Base-by-base conservation (phyloP, 2,888 invertebrate genomes). In the Aethes cnicana region DNA sequence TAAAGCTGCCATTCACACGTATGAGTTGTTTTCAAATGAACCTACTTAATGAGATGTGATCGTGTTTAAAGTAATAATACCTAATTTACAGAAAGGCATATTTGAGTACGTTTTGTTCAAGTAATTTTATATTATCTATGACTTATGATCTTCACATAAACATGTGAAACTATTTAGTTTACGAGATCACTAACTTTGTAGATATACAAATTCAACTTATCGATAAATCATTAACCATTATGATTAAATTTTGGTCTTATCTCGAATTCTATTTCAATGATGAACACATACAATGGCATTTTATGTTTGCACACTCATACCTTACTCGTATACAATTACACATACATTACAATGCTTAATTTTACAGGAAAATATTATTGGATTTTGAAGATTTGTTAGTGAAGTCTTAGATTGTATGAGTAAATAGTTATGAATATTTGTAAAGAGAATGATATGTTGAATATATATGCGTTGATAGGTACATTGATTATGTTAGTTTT, bases 211-310 rank as follows among this genome's bases (percentile, higher is more conserved):
- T n/a, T n/a, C 11, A 28, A 8, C 32, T 32, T 32, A 32, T 8
- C n/a, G n/a, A 32, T 32, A 11, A 32, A 32, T 16, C 16, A 32
- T 32, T 17, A 16, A 32, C 17, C 14, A 58, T 43, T 55, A 37
- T 47, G 42, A 43, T 44, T 49, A 14, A 25, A 14, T 11, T 21
- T 39, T 39, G 4, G n/a, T n/a, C n/a, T n/a, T n/a, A n/a, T n/a
- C n/a, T 36, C 41, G 28, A 52, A 55, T n/a, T 53, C 64, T 69
- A 68, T 55, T 57, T 59, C 56, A 62, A 58, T 66, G 54, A 72
- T 84, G 83, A 84, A 84, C 84, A 83, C 82, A 81, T 77, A 68
- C 58, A 80, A 77, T 81, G 81, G 83, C 74, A 66, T 75, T 71
- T 56, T 49, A 56, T 59, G 61, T 63, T 64, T 64, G 62, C 64